phyloP scores from a whole-genome alignment of 2,888 invertebrate species.

The Sylvicola cinctus region DNA sequence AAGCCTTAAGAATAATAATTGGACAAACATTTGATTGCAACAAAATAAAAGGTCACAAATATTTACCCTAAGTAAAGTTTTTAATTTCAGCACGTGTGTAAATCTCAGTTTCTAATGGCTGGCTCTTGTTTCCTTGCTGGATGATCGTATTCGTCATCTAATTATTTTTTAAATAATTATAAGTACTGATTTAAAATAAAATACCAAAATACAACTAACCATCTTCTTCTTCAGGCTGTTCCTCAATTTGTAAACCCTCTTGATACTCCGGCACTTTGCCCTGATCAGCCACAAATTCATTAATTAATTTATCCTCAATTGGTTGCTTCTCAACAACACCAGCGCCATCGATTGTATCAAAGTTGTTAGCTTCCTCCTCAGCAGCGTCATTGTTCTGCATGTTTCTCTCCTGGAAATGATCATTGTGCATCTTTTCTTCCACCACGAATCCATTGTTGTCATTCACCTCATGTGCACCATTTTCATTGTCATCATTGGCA shows the following conservation, averaged over 20 bases:
- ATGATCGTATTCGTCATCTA: conserved; percentile 30
- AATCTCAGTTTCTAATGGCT: conserved; percentile 26
- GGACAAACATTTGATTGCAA: too few species aligned
- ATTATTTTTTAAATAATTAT: conserved; percentile 8
- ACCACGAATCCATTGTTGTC: conserved; percentile 18
- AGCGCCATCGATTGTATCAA: conserved; percentile 12
- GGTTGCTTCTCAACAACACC: conserved; percentile 7
- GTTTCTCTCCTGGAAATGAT: conserved; percentile 7
- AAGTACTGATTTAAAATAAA: neutral
- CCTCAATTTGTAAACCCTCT: conserved; percentile 23
- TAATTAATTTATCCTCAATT: conserved; percentile 16
- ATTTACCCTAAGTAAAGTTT: too few species aligned
- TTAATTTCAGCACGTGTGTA: too few species aligned
- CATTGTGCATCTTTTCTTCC: conserved; percentile 10
- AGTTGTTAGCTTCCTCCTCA: conserved; percentile 16
- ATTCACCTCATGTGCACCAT: conserved; percentile 23
- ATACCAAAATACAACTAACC: conserved; percentile 16
- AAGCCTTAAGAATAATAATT: too few species aligned
- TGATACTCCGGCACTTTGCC: conserved; percentile 19
- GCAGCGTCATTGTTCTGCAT: conserved; percentile 15
- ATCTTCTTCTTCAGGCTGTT: conserved; percentile 25
- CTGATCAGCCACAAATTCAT: conserved; percentile 27
- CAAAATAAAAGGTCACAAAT: too few species aligned
- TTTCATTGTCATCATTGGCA: conserved; percentile 15
- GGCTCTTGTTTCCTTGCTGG: conserved; percentile 26